Evolutionary conservation across 2,888 invertebrate species (phyloP).

Genomic region (Disparrhopalites patrizii): DNA sequence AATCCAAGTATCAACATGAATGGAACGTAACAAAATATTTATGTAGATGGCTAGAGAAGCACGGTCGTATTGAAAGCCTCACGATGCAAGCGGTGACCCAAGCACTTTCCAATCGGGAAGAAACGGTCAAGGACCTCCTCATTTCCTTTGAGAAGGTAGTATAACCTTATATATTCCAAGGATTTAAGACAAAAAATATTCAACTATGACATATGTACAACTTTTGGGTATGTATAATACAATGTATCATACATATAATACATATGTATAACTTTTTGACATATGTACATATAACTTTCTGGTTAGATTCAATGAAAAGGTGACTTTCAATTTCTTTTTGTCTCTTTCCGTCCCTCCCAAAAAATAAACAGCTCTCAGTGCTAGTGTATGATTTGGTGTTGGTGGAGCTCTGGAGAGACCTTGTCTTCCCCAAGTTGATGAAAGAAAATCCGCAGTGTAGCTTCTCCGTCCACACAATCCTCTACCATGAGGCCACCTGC

Average conservation of each 20-base stretch:
- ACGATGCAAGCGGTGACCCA: constrained; percentile 84
- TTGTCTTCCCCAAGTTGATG: constrained; percentile 72
- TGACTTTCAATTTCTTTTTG: background rate
- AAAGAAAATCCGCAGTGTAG: constrained; percentile 53
- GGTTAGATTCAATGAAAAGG: too few species aligned
- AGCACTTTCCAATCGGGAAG: constrained; percentile 69
- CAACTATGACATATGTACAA: background rate
- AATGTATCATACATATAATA: background rate
- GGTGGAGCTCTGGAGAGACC: constrained; percentile 78
- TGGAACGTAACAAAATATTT: too few species aligned
- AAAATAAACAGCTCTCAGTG: constrained; percentile 65
- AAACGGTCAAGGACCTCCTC: constrained; percentile 77
- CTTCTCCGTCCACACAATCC: constrained; percentile 51
- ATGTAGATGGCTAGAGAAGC: constrained; percentile 80
- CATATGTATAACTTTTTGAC: background rate
- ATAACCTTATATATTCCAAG: too few species aligned
- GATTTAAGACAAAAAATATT: background rate
- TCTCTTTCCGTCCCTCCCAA: constrained; percentile 42
- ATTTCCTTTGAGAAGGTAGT: constrained; percentile 68
- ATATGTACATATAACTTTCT: too few species aligned
- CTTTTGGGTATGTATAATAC: background rate
- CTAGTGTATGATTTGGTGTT: constrained; percentile 78
- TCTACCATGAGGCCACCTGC: constrained; percentile 75
- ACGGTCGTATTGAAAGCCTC: constrained; percentile 75
- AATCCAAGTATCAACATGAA: too few species aligned